phyloP scores from a whole-genome alignment of 1,140 invertebrate genomes.

The Vanessa tameamea region DNA sequence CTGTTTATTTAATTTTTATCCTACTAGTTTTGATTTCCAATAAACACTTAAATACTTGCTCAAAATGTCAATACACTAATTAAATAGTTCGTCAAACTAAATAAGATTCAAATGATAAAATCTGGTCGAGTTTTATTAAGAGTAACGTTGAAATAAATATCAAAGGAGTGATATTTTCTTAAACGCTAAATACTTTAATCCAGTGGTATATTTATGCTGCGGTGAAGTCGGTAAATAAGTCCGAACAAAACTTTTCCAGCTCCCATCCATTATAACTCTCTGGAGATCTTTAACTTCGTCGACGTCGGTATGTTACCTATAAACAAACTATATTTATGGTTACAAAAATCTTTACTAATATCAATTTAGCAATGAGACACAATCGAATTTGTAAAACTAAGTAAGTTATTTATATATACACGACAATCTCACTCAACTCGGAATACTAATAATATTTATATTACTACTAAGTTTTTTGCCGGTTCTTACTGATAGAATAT shows the following conservation, averaged over 20 bases:
- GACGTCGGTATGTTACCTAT: conserved; percentile 40
- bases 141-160: conserved; percentile 18
- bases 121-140: too few relatives aligned
- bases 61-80: too few relatives aligned
- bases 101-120: too few relatives aligned
- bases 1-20: too few relatives aligned
- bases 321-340: conserved; percentile 31
- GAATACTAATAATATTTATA: too few relatives aligned
- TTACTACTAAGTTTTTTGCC: too few relatives aligned
- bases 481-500: too few relatives aligned
- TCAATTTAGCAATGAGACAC: not conserved
- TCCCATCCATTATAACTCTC: conserved; percentile 49
- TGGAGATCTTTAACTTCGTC: conserved; percentile 48
- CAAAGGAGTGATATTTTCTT: conserved; percentile 33
- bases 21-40: too few relatives aligned
- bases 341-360: conserved; percentile 13
- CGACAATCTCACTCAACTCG: too few relatives aligned
- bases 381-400: not conserved
- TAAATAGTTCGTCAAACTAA: too few relatives aligned
- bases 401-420: too few relatives aligned
- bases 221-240: conserved; percentile 54
- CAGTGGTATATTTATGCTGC: conserved; percentile 54
- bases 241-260: conserved; percentile 37
- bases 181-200: conserved; percentile 60
- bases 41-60: too few relatives aligned